phyloP scores from a whole-genome alignment of 37 sponge, comb jelly and placozoan species.

The Ianthella basta region DNA sequence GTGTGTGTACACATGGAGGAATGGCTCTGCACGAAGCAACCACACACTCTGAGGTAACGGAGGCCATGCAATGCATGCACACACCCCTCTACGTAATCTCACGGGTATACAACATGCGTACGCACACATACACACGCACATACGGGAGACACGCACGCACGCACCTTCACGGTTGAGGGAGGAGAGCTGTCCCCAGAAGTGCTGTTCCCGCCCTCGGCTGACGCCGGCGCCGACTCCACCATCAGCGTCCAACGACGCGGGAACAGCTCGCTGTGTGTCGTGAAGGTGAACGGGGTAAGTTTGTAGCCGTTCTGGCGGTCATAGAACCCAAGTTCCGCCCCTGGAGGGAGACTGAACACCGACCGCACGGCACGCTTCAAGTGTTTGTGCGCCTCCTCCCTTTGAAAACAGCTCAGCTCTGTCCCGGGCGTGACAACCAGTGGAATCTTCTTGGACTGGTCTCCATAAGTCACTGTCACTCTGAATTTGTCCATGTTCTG shows the following conservation, averaged over 20 bases:
- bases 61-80: not conserved
- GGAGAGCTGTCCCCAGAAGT: not conserved
- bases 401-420: not conserved
- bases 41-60: too few relatives aligned
- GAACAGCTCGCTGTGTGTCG: not conserved
- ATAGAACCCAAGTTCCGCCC: not conserved
- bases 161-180: slow-evolving; percentile 13
- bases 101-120: too few relatives aligned
- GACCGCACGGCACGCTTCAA: slow-evolving; percentile 17
- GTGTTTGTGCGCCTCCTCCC: slow-evolving; percentile 25
- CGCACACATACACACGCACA: slow-evolving; percentile 27
- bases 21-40: too few relatives aligned
- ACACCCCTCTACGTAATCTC: too few relatives aligned
- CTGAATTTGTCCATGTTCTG: slow-evolving; percentile 4
- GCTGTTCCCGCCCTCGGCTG: not conserved
- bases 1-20: too few relatives aligned
- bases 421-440: not conserved
- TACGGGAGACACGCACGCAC: not conserved
- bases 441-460: slow-evolving; percentile 24
- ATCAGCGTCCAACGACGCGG: slow-evolving; percentile 10
- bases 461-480: not conserved
- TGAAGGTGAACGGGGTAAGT: not conserved
- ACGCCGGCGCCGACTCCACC: not conserved
- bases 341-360: slow-evolving; percentile 2
- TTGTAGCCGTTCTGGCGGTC: not conserved